Evolutionary conservation across 2,113 vertebrate species (phyloP), one percentile per base, ranked within the genome.

Genomic region (Prionailurus viverrinus): DNA sequence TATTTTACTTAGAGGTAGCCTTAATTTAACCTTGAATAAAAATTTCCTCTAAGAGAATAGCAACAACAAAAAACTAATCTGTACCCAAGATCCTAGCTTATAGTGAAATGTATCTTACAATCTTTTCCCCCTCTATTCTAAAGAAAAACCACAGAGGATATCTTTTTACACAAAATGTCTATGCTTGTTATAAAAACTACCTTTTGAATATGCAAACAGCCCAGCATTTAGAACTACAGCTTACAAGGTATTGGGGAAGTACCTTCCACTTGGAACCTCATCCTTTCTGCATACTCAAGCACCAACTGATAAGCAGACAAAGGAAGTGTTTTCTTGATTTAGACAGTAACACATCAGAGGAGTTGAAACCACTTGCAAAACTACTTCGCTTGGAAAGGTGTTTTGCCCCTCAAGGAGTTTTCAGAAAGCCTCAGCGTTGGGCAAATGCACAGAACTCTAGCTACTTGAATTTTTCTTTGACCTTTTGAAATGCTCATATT

Each of bases 361-460:
- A 95, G 36, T 45, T n/a, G 71, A 98, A 97, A 97, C 95, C 61
- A 31, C 95, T 97, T 97, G 97, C 86, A 97, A 87, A 96, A 89
- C 81, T 45, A 39, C 93, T 96, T 96, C 81, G 76, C 74, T 81
- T 93, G 88, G 94, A 87, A 96, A 96, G 53, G 80, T 86, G 51
- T 81, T 97, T 98, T 91, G 81, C 93, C 92, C 51, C 91, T 86
- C 84, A 95, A 96, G 78, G 29, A 95, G 90, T 96, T 98, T 98
- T 95, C 97, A 98, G 94, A 97, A 97, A 86, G 48, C 78, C 53
- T 97, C 91, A 90, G 91, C 96, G 45, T 45, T 45, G 53, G 39
- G 71, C 92, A 93, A 85, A 92, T 85, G 81, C 81, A 58, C 41
- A 76, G 92, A 97, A 88, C 23, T 96, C 31, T 78, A 94, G 41